A percentile compares a stretch with the other conserved stretches of the same genome.
Evolutionary conservation across 2,113 vertebrate species (phyloP).

Genomic region (Pycnonotus jocosus): DNA sequence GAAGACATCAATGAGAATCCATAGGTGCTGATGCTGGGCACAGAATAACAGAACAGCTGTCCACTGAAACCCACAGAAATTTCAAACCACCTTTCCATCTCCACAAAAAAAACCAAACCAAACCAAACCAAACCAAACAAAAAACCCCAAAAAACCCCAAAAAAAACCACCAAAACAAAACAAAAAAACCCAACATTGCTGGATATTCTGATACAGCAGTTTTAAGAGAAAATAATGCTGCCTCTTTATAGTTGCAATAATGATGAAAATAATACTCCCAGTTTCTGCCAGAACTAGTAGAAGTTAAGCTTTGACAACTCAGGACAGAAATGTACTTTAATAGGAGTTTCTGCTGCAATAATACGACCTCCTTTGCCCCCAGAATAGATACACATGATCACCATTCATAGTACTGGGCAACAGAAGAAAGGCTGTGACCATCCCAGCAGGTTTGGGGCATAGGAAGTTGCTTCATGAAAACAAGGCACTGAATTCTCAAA

Average conservation of each 20-base stretch:
- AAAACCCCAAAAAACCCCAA: too few relatives aligned
- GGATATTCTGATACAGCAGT: not conserved
- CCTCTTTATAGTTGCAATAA: not conserved
- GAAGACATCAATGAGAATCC: not conserved
- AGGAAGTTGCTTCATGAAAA: not conserved
- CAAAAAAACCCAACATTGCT: not conserved
- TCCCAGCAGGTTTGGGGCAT: not conserved
- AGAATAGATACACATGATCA: accelerated
- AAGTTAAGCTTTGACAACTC: not conserved
- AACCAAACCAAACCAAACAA: too few relatives aligned
- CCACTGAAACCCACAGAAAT: not conserved
- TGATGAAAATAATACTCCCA: not conserved
- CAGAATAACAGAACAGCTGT: not conserved
- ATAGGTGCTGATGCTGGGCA: not conserved
- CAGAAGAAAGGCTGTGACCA: not conserved
- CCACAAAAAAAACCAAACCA: not conserved
- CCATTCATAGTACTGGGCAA: not conserved
- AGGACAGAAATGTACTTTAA: not conserved
- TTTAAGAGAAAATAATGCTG: not conserved
- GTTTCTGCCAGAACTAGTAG: not conserved
- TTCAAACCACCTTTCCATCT: not conserved
- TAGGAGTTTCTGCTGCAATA: not conserved
- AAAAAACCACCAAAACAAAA: too few relatives aligned
- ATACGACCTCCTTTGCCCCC: not conserved
- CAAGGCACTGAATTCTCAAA: not conserved